Base-by-base conservation (phyloP, 92 coral and sea anemone genomes). In the Actinernus sp. region DNA sequence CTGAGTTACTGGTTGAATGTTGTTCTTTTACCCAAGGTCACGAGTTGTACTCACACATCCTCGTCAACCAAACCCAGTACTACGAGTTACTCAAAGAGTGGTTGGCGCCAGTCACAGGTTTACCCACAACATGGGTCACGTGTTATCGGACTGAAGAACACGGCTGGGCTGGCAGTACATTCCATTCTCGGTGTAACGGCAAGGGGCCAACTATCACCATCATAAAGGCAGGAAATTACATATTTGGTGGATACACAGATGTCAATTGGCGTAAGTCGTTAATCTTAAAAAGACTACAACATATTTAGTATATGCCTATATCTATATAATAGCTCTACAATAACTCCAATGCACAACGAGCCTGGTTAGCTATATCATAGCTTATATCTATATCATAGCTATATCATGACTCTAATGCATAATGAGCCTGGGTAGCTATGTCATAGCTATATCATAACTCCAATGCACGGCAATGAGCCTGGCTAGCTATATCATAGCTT, bases 181-280 rank as follows among this genome's bases (percentile, higher is more conserved):
- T 88, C 31, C 93, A 88, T 41, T 76, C 89, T 4, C 45, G 23
- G 32, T 88, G 93, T 19, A 72, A 88, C 65, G 38, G 62, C 47
- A 0, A 4, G 25, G 89, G 89, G 16, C 89, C 89, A 6, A 61
- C 85, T 1, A 56, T 87, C 34, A 75, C 93, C 12, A 65, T 88
- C 30, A 39, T 88, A 9, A 82, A 58, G 56, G 89, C 76, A 1
- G 71, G 73, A 22, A 49, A 71, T 54, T 88, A 76, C 34, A 76
- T 81, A 21, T 88, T 88, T 65, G 93, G 90, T 14, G 94, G 89
- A n/a, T 88, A 76, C 37, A 71, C 94, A 12, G 94, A 88, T 59
- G 17, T 26, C 8, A 11, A 21, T 43, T 88, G 94, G 94, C 85
- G 94, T 88, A 61, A 63, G 94, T 68, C n/a, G n/a, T n/a, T n/a